phyloP scores from a whole-genome alignment of 2,113 vertebrate genomes.

The Sminthopsis crassicaudata region DNA sequence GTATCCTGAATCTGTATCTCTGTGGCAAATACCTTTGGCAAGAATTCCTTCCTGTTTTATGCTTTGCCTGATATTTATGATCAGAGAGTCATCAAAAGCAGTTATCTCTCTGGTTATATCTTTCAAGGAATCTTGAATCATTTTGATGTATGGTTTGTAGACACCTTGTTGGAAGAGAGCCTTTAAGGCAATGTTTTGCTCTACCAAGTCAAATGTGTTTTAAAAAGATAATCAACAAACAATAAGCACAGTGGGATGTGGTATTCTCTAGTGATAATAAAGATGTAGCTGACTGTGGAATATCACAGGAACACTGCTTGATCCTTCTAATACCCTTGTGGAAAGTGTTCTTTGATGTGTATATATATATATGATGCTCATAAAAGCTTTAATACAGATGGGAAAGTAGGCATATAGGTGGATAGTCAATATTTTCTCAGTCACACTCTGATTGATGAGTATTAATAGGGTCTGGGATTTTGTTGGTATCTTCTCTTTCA shows the following conservation, averaged over 20 bases:
- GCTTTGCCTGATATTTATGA: neutral
- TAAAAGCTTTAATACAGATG: neutral
- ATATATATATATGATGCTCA: neutral
- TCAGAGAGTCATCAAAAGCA: neutral
- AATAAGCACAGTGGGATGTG: neutral
- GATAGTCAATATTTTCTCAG: neutral
- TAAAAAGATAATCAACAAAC: neutral
- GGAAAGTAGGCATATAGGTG: neutral
- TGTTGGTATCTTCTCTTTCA: neutral
- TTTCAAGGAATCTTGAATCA: conserved; percentile 7
- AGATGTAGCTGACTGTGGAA: neutral
- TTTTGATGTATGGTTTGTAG: neutral
- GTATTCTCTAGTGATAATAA: neutral
- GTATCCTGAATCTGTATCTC: neutral
- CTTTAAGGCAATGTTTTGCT: neutral
- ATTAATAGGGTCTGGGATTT: neutral
- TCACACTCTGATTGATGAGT: neutral
- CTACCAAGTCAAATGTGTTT: neutral
- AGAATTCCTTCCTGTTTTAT: neutral
- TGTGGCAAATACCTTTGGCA: neutral
- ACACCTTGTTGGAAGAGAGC: neutral
- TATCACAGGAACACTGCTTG: neutral
- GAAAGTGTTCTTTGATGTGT: neutral
- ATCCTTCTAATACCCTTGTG: neutral
- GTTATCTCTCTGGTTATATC: neutral